A percentile compares a stretch with the other conserved stretches of the same genome.
Evolutionary conservation across 2,888 invertebrate genomes (phyloP).

Genomic region (Pristionchus exspectatus): DNA sequence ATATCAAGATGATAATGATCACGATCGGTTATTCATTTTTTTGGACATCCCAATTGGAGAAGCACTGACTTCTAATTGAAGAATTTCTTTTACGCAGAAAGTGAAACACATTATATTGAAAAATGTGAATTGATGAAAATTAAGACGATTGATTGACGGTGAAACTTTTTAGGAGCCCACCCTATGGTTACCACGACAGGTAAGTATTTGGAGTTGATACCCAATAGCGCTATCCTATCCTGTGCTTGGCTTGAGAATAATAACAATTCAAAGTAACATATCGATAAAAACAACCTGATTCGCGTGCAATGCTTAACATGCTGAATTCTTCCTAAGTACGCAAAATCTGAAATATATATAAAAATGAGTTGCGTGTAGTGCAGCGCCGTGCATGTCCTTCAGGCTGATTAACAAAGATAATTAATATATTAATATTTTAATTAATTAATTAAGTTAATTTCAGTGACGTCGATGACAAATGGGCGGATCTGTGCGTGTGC

Average conservation of each 20-base stretch:
- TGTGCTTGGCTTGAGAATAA: neutral
- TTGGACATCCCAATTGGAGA: no score
- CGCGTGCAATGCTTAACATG: neutral
- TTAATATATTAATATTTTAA: neutral
- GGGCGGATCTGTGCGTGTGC: constrained; percentile 78
- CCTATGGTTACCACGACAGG: neutral
- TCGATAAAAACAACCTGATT: neutral
- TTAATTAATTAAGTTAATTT: constrained; percentile 28
- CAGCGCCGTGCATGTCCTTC: neutral
- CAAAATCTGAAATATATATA: no score
- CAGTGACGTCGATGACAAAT: constrained; percentile 70
- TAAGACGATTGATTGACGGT: no score
- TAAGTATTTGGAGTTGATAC: neutral
- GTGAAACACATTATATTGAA: no score
- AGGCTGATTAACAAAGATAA: neutral
- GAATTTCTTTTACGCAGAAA: no score
- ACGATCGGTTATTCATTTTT: no score
- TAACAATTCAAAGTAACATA: neutral
- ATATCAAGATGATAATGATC: no score
- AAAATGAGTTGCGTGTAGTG: no score
- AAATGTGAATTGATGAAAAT: no score
- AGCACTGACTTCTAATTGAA: no score
- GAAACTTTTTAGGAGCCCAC: neutral
- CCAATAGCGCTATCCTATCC: neutral
- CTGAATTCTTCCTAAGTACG: no score